phyloP scores from a whole-genome alignment of 2,888 invertebrate genomes.

The Aspidiotus rigidus region DNA sequence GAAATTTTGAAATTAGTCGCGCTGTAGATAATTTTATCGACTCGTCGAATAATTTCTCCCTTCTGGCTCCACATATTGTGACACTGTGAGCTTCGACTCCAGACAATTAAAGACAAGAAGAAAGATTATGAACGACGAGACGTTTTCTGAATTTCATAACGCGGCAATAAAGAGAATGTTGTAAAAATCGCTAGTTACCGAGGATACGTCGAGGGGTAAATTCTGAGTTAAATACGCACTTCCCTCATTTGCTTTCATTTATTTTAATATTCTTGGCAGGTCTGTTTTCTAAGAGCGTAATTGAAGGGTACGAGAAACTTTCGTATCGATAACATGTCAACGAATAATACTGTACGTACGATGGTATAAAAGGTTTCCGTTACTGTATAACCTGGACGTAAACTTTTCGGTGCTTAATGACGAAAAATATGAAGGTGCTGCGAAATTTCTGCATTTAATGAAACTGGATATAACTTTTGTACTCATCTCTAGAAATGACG shows the following conservation, averaged over 20 bases:
- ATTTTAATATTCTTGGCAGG: constrained; percentile 34
- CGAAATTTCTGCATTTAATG: too few relatives aligned
- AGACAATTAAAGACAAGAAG: background rate
- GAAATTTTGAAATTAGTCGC: background rate
- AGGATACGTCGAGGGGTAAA: constrained; percentile 12
- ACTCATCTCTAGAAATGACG: background rate
- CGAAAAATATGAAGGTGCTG: background rate
- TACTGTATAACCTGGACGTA: background rate
- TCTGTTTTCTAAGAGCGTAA: constrained; percentile 17
- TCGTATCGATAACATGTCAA: constrained; percentile 10
- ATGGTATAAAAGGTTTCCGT: background rate
- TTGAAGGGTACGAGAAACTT: constrained; percentile 6
- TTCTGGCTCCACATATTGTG: background rate
- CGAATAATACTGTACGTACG: background rate
- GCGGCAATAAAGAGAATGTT: constrained; percentile 5
- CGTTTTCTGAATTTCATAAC: constrained; percentile 10
- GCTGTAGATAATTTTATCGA: background rate
- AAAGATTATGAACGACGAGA: constrained; percentile 10
- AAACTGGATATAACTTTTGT: background rate
- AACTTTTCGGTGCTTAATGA: background rate
- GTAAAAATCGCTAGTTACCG: background rate
- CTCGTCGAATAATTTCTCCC: background rate
- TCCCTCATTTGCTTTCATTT: constrained; percentile 29
- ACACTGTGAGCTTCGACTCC: background rate
- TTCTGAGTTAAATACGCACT: constrained; percentile 23